phyloP scores from a whole-genome alignment of 2,797 vertebrate species.

The Microctenopoma steveboyesi region DNA sequence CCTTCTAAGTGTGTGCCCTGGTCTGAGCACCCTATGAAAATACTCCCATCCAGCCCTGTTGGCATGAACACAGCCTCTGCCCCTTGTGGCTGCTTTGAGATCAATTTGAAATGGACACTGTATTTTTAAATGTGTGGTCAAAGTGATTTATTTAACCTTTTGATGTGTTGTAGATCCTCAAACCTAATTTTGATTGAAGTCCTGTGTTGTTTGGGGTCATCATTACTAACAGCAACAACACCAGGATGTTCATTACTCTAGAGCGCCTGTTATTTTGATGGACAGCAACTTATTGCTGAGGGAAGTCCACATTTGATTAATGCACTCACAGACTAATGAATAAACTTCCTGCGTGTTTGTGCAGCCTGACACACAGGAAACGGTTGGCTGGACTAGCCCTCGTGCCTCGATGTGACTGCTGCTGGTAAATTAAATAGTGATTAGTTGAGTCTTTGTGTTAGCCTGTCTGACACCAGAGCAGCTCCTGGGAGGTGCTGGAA shows the following conservation, averaged over 20 bases:
- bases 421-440: slow-evolving; percentile 85
- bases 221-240: slow-evolving; percentile 12
- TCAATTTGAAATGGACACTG: too few relatives aligned
- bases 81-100: too few relatives aligned
- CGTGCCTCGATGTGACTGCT: slow-evolving; percentile 69
- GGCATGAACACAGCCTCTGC: too few relatives aligned
- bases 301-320: slow-evolving; percentile 74
- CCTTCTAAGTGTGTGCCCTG: too few relatives aligned
- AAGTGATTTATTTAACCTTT: neutral
- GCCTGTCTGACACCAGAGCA: slow-evolving; percentile 77
- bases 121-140: too few relatives aligned
- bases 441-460: slow-evolving; percentile 85
- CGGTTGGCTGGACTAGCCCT: slow-evolving; percentile 64
- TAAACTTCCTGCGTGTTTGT: slow-evolving; percentile 64
- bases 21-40: too few relatives aligned
- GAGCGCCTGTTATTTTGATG: slow-evolving; percentile 66
- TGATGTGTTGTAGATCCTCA: slow-evolving; percentile 15
- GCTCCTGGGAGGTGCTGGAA: slow-evolving; percentile 76
- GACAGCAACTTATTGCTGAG: slow-evolving; percentile 73
- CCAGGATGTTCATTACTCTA: slow-evolving; percentile 41
- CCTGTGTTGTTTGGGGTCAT: slow-evolving; percentile 12
- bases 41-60: too few relatives aligned
- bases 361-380: slow-evolving; percentile 26
- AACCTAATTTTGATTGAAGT: slow-evolving; percentile 16
- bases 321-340: slow-evolving; percentile 75